Base-by-base conservation (phyloP, 1,140 invertebrate species). In the Drosophila willistoni region DNA sequence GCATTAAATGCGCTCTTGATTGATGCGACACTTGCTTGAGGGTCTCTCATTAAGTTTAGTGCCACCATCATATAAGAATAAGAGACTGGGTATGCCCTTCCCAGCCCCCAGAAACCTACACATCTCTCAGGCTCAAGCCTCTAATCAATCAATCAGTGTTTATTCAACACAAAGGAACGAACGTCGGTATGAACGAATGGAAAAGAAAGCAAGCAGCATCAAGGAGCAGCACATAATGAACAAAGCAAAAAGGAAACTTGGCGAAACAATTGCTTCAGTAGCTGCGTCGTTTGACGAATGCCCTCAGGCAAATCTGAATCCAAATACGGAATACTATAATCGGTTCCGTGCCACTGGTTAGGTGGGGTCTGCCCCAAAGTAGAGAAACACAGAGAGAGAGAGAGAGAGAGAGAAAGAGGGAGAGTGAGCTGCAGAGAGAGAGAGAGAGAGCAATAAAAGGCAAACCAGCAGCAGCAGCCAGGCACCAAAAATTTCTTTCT, bases 141-240 rank as follows among this genome's bases (percentile, higher is more conserved):
- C 81, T 89, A 89, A 89, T 89, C 84, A 89, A 89, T 89, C 84
- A 89, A 89, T 89, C 84, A 89, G 84, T 89, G 83, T 83, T 86
- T 86, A 86, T 86, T 65, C 84, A 69, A 44, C 69, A 60, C 65
- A 59, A 47, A 74, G 44, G 42, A 60, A 77, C 19, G 44, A 77
- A 70, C 41, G 68, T 61, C 65, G 9, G 44, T 71, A 65, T 36
- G 75, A 64, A 77, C 67, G 47, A 78, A 62, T 33, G 17, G 41
- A 64, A 34, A 60, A 60, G 71, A 54, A 77, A 75, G 70, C 36
- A 39, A 39, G 36, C 36, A 39, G 36, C 10, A 39, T 9, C 34
- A 36, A 36, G 34, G 9, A 36, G 36, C 36, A 13, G 62, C 79
- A 63, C 67, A 77, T 87, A 85, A 82, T 85, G 84, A 86, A 87